Evolutionary conservation across 2,113 vertebrate species (phyloP).

Genomic region (Ovibos moschatus): DNA sequence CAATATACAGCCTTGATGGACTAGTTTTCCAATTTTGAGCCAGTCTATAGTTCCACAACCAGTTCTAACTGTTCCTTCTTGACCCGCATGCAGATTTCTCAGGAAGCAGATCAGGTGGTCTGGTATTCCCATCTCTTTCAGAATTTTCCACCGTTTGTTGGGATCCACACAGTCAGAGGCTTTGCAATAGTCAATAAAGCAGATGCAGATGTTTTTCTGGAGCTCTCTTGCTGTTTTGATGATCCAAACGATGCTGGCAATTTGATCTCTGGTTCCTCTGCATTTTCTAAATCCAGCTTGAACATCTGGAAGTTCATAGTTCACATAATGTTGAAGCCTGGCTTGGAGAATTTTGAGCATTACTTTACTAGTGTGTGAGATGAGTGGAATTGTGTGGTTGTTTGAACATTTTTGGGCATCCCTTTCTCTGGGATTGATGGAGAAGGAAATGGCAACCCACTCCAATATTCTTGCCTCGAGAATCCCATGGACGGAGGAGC

Average conservation of each 20-base stretch:
- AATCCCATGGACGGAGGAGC: no score
- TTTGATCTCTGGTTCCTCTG: not conserved
- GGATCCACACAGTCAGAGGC: not conserved
- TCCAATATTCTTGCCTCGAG: no score
- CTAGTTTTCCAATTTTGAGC: not conserved
- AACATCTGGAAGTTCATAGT: not conserved
- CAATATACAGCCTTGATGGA: not conserved
- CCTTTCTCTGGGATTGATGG: not conserved
- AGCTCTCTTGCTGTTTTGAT: not conserved
- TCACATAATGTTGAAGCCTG: not conserved
- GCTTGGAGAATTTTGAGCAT: not conserved
- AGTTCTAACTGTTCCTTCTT: not conserved
- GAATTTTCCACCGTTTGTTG: not conserved
- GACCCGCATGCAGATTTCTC: not conserved
- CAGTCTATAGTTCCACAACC: not conserved
- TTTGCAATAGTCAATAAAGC: not conserved
- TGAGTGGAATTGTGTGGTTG: not conserved
- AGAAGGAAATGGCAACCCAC: no score
- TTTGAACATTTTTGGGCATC: not conserved
- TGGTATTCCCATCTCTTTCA: not conserved
- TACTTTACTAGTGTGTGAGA: not conserved
- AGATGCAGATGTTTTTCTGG: not conserved
- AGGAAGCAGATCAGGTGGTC: not conserved
- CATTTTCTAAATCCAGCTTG: not conserved
- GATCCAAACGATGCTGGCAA: not conserved